phyloP scores from a whole-genome alignment of 2,888 invertebrate species.

The Chirona hameri region DNA sequence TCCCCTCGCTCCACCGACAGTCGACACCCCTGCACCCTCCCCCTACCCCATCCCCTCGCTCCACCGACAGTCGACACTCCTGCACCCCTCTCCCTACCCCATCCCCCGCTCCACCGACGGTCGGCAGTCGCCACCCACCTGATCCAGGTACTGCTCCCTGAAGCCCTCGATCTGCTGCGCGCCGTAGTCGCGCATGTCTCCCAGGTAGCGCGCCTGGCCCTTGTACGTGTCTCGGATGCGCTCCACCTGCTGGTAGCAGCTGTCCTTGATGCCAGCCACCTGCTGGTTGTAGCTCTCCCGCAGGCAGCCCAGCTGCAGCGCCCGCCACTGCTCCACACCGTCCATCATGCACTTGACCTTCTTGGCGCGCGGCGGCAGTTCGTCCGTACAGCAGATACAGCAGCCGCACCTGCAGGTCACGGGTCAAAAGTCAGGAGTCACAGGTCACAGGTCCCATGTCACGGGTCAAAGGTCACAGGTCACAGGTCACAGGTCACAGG shows the following conservation, averaged over 20 bases:
- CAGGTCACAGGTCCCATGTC: too few relatives aligned
- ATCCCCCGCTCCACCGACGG: too few relatives aligned
- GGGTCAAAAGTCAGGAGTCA: too few relatives aligned
- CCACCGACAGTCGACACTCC: too few relatives aligned
- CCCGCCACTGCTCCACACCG: slow-evolving; percentile 84
- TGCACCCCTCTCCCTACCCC: too few relatives aligned
- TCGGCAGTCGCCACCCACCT: neutral
- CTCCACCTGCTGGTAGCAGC: slow-evolving; percentile 89
- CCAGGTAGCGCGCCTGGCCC: slow-evolving; percentile 76
- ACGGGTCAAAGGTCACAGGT: too few relatives aligned
- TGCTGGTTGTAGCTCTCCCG: slow-evolving; percentile 89
- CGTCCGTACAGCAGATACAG: slow-evolving; percentile 65
- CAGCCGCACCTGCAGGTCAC: slow-evolving; percentile 39
- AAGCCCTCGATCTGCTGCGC: slow-evolving; percentile 72
- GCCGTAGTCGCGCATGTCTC: slow-evolving; percentile 87
- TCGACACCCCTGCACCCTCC: too few relatives aligned
- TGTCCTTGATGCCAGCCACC: slow-evolving; percentile 86
- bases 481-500: too few relatives aligned
- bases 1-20: too few relatives aligned
- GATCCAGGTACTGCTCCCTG: slow-evolving; percentile 75
- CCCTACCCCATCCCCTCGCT: too few relatives aligned
- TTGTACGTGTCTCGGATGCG: slow-evolving; percentile 90
- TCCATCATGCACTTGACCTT: slow-evolving; percentile 85
- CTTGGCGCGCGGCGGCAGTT: slow-evolving; percentile 64
- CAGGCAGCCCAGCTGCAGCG: slow-evolving; percentile 78